phyloP scores from a whole-genome alignment of 2,113 vertebrate species.

The Engystomops pustulosus region DNA sequence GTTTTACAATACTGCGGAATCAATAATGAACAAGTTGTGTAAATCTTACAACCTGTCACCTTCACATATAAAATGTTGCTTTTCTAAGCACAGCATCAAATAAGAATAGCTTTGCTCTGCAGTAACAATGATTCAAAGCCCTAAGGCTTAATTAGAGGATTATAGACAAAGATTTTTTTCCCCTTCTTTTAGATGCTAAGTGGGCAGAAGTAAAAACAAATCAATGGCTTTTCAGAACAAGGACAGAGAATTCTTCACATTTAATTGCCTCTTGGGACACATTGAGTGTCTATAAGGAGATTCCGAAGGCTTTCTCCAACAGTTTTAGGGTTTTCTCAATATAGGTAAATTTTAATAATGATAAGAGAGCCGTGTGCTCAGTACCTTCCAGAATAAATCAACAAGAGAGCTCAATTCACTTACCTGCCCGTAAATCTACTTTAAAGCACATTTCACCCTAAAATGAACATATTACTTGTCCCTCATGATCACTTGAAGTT shows the following conservation, averaged over 20 bases:
- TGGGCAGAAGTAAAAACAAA: slow-evolving; percentile 58
- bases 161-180: slow-evolving; percentile 52
- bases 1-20: slow-evolving; percentile 43
- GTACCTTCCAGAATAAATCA: background rate
- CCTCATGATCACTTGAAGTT: background rate
- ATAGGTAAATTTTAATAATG: slow-evolving; percentile 32
- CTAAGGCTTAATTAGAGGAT: slow-evolving; percentile 58
- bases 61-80: slow-evolving; percentile 40
- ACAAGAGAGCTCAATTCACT: slow-evolving; percentile 1
- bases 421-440: background rate
- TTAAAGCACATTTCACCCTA: background rate
- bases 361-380: slow-evolving; percentile 12
- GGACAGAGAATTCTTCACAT: slow-evolving; percentile 55
- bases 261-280: slow-evolving; percentile 52
- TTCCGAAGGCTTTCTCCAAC: slow-evolving; percentile 1
- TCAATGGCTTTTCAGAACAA: slow-evolving; percentile 50
- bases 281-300: slow-evolving; percentile 37
- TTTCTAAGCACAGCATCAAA: slow-evolving; percentile 51
- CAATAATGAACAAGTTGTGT: slow-evolving; percentile 28
- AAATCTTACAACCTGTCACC: slow-evolving; percentile 38
- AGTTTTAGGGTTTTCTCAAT: slow-evolving; percentile 1
- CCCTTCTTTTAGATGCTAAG: slow-evolving; percentile 48
- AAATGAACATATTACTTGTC: background rate
- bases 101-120: slow-evolving; percentile 55
- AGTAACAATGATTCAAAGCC: slow-evolving; percentile 58